Conservation (phyloP, 2,888 invertebrate genomes). For the Daptonema setosum region DNA sequence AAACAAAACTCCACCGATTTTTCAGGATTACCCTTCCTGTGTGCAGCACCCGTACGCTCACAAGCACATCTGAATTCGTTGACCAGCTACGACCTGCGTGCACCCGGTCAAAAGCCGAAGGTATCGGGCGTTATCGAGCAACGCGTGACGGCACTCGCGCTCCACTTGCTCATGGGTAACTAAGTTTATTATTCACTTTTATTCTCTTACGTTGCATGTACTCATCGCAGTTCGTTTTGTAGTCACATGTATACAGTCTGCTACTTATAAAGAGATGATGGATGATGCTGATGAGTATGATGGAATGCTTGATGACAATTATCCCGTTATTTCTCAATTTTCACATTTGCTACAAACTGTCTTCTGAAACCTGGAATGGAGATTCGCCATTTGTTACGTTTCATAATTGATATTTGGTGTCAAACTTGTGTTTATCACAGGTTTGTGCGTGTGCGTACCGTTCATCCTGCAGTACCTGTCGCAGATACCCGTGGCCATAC, state of each 20-base stretch:
- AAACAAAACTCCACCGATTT: no score
- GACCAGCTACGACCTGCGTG: background rate
- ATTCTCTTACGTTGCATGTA: no score
- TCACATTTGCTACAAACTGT: no score
- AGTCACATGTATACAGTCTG: no score
- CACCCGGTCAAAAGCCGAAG: constrained; percentile 6
- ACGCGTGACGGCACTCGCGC: constrained; percentile 54
- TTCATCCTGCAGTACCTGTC: constrained; percentile 35
- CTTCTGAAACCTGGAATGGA: no score
- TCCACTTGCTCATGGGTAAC: constrained; percentile 40
- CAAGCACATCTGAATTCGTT: background rate
- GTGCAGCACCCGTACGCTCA: constrained; percentile 39
- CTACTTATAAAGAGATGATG: no score
- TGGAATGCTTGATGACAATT: no score
- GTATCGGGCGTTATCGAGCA: constrained; percentile 32
- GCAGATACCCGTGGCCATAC: constrained; percentile 69
- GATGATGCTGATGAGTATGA: no score
- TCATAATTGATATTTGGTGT: no score
- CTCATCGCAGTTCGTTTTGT: no score
- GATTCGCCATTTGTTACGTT: no score
- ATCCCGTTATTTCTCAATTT: no score
- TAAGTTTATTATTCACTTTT: constrained; percentile 27
- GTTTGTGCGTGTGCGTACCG: background rate
- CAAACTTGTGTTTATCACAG: background rate
- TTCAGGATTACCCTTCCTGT: constrained; percentile 54